A percentile compares a stretch with the other conserved stretches of the same genome.
Evolutionary conservation across 2,113 vertebrate species (phyloP).

Genomic region (Calidris pugnax): DNA sequence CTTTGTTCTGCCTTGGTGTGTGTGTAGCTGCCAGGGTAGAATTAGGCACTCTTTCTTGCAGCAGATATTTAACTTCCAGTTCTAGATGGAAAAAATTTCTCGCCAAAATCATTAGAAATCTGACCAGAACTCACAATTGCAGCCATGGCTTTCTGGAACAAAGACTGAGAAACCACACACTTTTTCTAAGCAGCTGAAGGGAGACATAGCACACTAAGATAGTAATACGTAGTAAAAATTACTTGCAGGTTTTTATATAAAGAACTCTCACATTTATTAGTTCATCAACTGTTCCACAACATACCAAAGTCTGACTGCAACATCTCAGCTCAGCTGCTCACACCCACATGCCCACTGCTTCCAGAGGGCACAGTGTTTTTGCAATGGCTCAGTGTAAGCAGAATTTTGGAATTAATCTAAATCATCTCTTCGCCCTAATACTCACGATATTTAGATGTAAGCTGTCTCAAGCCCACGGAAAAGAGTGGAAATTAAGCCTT

Average conservation of each 20-base stretch:
- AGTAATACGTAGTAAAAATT: background rate
- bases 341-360: background rate
- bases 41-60: background rate
- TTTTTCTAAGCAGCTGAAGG: background rate
- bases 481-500: background rate
- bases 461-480: background rate
- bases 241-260: background rate
- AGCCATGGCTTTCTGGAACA: background rate
- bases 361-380: background rate
- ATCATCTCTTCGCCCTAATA: conserved; percentile 2
- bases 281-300: background rate
- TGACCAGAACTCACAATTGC: background rate
- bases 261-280: background rate
- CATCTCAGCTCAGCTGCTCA: background rate
- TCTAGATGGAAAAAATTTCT: background rate
- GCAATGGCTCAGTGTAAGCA: background rate
- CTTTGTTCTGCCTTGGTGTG: background rate
- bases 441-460: background rate
- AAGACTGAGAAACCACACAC: background rate
- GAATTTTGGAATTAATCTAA: background rate
- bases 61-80: background rate
- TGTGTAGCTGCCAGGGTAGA: background rate
- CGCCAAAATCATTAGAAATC: background rate
- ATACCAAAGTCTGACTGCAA: background rate
- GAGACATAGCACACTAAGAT: background rate